Base-by-base conservation (phyloP, 2,888 invertebrate species). In the Polymixis lichenea region DNA sequence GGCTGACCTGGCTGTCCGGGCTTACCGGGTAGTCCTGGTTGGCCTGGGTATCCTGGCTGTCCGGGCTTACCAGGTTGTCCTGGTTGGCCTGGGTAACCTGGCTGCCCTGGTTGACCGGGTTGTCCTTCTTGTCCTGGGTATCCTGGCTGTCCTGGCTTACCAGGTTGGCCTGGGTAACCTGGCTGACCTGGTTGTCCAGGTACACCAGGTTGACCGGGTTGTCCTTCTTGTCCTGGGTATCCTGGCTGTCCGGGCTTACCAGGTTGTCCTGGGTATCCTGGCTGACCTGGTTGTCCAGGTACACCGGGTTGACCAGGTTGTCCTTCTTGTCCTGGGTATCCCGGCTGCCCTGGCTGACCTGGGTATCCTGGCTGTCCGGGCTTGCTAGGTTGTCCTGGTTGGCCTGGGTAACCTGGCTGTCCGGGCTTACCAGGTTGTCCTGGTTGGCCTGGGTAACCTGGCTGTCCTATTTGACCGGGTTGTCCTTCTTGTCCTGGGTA, bases 1-100 rank as follows among this genome's bases (percentile, higher is more conserved):
- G 81, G 77, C 0, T 72, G 56, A 0, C 80, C 77, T 7, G 80
- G 79, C 1, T 72, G 4, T 4, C 91, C 89, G 0, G 90, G 91
- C 3, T 69, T 92, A 86, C 84, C 82, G 46, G 87, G 85, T 1
- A 46, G 1, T 3, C 80, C 72, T 0, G 55, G 55, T 55, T 25
- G 25, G 15, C 76, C 79, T 4, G 75, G 69, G 0, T 72, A 8
- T 0, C 72, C 79, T 0, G 80, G 78, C 0, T 78, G 17, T 1
- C 71, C 77, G 7, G 78, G 77, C 0, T 74, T 0, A 0, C 79
- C 80, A 15, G 77, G 73, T 0, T 66, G 22, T 2, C 75, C 76
- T 19, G 79, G 73, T 4, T 66, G 1, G 0, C 78, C 75, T 2
- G 75, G 78, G 0, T 73, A 6, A 0, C 82, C 80, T 0, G 82